Conservation (phyloP, 2,888 invertebrate species). For the Acrocera orbiculus region DNA sequence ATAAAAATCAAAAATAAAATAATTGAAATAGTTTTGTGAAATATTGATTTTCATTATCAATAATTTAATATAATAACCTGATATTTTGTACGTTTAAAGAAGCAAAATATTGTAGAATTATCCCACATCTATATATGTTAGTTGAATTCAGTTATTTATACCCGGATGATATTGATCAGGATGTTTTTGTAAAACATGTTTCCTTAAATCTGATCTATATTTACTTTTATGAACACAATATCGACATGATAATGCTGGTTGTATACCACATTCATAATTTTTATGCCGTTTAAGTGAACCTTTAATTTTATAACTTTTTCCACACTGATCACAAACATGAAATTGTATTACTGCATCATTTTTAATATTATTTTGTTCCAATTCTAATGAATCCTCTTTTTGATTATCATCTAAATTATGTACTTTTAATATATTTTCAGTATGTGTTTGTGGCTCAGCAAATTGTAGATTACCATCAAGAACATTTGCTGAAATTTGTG, state of each 20-base stretch:
- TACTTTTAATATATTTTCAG: neutral
- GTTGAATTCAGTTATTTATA: too few species aligned
- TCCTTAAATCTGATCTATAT: constrained; percentile 29
- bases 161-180: constrained; percentile 13
- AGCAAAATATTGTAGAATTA: too few species aligned
- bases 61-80: constrained; percentile 3
- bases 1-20: too few species aligned
- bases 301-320: constrained; percentile 67
- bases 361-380: neutral
- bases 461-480: neutral
- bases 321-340: constrained; percentile 50
- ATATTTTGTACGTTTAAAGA: too few species aligned
- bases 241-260: constrained; percentile 24
- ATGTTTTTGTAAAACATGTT: constrained; percentile 29
- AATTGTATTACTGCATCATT: neutral
- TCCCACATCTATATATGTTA: too few species aligned
- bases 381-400: too few species aligned
- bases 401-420: neutral
- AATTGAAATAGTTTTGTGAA: too few species aligned
- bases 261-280: constrained; percentile 48
- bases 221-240: constrained; percentile 30
- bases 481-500: constrained; percentile 1
- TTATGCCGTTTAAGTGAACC: constrained; percentile 60
- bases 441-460: neutral
- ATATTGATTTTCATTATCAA: neutral